phyloP scores from a whole-genome alignment of 2,113 vertebrate genomes.

The Catharus bicknelli region DNA sequence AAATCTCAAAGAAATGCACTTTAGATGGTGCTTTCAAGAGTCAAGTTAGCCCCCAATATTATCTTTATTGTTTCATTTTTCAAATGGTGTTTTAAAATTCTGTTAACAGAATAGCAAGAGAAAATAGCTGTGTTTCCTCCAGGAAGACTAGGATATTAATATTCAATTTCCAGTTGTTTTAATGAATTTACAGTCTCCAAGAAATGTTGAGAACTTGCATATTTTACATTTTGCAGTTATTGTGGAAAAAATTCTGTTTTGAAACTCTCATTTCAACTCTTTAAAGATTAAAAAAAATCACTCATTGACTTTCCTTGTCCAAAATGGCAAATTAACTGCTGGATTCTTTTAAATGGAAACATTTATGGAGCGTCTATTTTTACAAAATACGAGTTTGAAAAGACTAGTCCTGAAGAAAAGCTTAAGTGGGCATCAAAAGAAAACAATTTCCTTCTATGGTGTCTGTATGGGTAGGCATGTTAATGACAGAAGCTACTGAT shows the following conservation, averaged over 20 bases:
- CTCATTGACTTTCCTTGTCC: not conserved
- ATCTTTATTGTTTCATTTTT: not conserved
- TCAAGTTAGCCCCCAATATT: not conserved
- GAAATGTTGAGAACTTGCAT: not conserved
- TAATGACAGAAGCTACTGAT: not conserved
- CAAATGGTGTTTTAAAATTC: not conserved
- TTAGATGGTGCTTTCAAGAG: not conserved
- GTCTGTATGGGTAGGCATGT: not conserved
- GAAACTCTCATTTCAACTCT: not conserved
- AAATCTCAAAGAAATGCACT: not conserved
- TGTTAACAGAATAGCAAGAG: not conserved
- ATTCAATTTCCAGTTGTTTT: not conserved
- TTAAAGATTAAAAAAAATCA: not conserved
- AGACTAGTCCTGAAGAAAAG: not conserved
- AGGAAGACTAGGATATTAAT: not conserved
- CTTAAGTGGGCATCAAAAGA: not conserved
- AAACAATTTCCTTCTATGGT: not conserved
- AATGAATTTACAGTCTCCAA: not conserved
- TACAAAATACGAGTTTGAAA: not conserved
- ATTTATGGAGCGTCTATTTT: not conserved
- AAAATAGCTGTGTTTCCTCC: not conserved
- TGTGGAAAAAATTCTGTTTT: not conserved
- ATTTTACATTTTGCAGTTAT: not conserved
- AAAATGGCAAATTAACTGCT: fast-evolving
- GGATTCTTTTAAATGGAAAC: not conserved